These are phyloP conservation scores for Apodemia zela DNA, from an alignment of 2,888 invertebrate genomes.

Conservation along the genomic window DNA sequence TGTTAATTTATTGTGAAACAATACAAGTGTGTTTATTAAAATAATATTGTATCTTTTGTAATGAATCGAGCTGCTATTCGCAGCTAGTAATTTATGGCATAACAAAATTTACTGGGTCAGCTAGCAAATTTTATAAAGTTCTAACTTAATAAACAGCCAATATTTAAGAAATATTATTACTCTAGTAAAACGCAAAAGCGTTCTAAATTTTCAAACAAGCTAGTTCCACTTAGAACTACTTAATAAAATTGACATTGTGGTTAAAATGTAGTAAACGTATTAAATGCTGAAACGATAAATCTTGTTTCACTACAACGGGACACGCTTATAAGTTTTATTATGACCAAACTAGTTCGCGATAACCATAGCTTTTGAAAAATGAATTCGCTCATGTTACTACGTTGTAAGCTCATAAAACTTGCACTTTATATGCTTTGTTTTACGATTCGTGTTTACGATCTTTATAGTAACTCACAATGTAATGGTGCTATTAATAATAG, in stretches of 20 bases:
- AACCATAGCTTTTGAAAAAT: constrained; percentile 38
- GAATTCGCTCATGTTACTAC: constrained; percentile 35
- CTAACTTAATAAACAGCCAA: too few relatives aligned
- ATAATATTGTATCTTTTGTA: too few relatives aligned
- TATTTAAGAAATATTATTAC: too few relatives aligned
- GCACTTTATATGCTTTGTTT: constrained; percentile 17
- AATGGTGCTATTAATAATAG: not conserved
- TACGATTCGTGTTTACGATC: not conserved
- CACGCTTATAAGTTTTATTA: constrained; percentile 33
- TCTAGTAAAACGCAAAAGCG: too few relatives aligned
- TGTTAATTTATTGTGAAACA: too few relatives aligned
- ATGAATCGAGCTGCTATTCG: too few relatives aligned
- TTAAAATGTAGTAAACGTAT: constrained; percentile 1
- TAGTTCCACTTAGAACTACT: not conserved
- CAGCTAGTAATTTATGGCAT: too few relatives aligned
- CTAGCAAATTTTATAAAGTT: too few relatives aligned
- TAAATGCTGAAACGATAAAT: not conserved
- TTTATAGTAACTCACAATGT: not conserved
- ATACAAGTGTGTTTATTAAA: too few relatives aligned
- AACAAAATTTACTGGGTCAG: too few relatives aligned
- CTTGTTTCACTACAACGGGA: constrained; percentile 3
- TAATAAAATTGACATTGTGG: not conserved
- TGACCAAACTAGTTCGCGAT: constrained; percentile 36
- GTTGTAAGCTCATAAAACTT: constrained; percentile 33
- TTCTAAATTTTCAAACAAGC: too few relatives aligned